phyloP scores from a whole-genome alignment of 1,140 invertebrate genomes.

The Notospermus geniculatus region DNA sequence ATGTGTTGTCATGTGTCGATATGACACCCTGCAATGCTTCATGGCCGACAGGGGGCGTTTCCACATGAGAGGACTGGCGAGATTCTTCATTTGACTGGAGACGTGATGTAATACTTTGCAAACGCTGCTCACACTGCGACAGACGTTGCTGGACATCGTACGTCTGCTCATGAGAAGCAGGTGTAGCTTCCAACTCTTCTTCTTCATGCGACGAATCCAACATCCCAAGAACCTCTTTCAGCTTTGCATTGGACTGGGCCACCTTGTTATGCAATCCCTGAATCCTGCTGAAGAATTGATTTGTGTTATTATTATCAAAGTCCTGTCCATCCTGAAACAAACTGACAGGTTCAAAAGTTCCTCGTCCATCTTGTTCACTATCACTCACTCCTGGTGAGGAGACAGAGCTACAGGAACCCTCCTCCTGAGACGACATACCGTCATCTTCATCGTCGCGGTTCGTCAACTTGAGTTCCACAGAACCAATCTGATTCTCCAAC shows the following conservation, averaged over 20 bases:
- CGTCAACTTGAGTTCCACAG: background rate
- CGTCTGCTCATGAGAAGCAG: background rate
- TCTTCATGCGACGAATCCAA: background rate
- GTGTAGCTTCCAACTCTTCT: background rate
- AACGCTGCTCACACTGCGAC: no score
- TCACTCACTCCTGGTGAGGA: background rate
- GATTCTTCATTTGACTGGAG: no score
- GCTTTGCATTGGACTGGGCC: slow-evolving; percentile 3
- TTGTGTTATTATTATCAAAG: background rate
- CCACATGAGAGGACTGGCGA: no score
- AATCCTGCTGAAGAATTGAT: slow-evolving; percentile 1
- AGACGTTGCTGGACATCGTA: slow-evolving; percentile 1
- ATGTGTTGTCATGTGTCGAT: no score
- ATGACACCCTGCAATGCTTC: no score
- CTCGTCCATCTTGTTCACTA: background rate
- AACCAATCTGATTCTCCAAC: background rate
- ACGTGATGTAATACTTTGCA: no score
- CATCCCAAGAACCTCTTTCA: slow-evolving; percentile 4
- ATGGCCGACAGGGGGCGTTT: no score
- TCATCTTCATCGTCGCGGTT: background rate
- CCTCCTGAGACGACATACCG: background rate
- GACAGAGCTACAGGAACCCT: background rate
- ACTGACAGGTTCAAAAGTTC: background rate
- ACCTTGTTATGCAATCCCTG: slow-evolving; percentile 7
- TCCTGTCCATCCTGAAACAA: no score